These are phyloP conservation scores for Lycodopsis pacificus DNA, from an alignment of 2,797 vertebrate species.

Conservation along the genomic window DNA sequence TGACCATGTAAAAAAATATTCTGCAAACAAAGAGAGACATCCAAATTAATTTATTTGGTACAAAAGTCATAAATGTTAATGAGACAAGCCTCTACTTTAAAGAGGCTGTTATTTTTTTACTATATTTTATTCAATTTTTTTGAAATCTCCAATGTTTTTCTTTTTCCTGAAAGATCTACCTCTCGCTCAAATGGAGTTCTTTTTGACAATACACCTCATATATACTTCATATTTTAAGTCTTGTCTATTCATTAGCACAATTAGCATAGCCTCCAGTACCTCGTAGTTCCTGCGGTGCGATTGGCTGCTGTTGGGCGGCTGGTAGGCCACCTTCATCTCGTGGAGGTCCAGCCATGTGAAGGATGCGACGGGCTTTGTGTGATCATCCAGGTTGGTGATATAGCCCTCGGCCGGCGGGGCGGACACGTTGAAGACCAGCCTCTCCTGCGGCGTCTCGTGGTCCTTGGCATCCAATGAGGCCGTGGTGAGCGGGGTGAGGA, in stretches of 20 bases:
- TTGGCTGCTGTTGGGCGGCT: conserved; percentile 84
- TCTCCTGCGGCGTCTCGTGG: conserved; percentile 76
- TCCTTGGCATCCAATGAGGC: conserved; percentile 78
- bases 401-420: conserved; percentile 66
- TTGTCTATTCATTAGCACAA: neutral
- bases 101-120: neutral
- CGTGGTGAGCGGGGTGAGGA: conserved; percentile 80
- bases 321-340: conserved; percentile 86
- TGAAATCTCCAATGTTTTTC: neutral
- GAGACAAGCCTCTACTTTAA: neutral
- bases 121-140: neutral
- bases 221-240: neutral
- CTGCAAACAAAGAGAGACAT: neutral
- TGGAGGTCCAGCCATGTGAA: conserved; percentile 84
- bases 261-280: conserved; percentile 64
- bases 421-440: conserved; percentile 76
- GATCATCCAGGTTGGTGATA: conserved; percentile 82
- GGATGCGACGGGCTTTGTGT: conserved; percentile 73
- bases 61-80: neutral
- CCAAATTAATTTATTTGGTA: neutral
- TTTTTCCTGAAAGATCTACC: neutral
- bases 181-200: neutral
- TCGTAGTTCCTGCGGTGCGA: conserved; percentile 83
- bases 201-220: neutral
- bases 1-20: neutral